Base-by-base conservation (phyloP, 1,140 invertebrate species). In the Eueides isabella region DNA sequence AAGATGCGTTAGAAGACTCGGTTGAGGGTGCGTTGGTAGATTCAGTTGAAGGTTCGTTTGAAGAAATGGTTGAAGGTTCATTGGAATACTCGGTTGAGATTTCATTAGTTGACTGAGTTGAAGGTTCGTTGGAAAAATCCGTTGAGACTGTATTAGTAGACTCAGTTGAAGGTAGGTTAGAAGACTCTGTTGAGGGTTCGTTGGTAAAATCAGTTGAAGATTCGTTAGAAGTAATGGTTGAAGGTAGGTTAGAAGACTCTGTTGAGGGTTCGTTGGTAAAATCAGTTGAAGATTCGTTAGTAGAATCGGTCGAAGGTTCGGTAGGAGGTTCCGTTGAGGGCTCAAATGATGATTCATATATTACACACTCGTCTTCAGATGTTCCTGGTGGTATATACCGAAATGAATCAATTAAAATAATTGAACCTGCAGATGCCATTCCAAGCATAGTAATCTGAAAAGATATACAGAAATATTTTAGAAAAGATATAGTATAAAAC, bases 401-500 rank as follows among this genome's bases (percentile, higher is more conserved):
- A 33, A 85, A 81, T 38, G 85, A 85, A 72, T 86, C 85, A 7
- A 86, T 62, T 30, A 86, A 61, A 11, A 86, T 64, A 33, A 64
- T 69, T n/a, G 85, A 81, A 3, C 62, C 67, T 1, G 65, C 61
- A 19, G 70, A 71, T 65, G 70, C 74, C 35, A 75, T 61, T 63
- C 82, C 84, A 30, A 84, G 63, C 19, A 85, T 64, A 16, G 76
- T 67, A 31, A 85, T 64, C 84, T 85, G 78, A 62, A 68, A 68
- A 61, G 14, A 55, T 11, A 19, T 19, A 19, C 16, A 44, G 35
- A 55, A 26, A 55, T 55, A 23, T 26, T 23, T 23, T 11, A 23
- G n/a, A n/a, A 23, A 23, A 55, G 2, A 26, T 55, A 26, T 55
- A 23, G n/a, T 26, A 26, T 26, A 55, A 11, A 3, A n/a, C 11